Base-by-base conservation (phyloP, 2,113 vertebrate species). In the Struthidea cinerea region DNA sequence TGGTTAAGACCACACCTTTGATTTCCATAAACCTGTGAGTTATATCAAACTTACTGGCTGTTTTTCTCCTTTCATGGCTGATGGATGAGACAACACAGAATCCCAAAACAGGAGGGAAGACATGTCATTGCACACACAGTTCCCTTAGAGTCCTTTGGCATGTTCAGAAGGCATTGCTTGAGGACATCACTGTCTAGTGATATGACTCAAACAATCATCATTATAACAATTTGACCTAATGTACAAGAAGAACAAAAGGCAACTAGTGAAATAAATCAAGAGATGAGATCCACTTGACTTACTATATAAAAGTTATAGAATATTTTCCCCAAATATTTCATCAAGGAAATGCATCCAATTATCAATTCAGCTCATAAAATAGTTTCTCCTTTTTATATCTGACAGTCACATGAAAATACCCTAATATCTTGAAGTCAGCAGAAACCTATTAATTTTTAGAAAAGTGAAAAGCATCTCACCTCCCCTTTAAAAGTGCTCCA, bases 51-150 rank as follows among this genome's bases (percentile, higher is more conserved):
- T 10, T 49, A 18, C 13, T 70, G 30, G 3, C 1, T 32, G 0
- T 15, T 53, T 49, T 68, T 55, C 39, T 14, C 18, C 3, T 49
- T 55, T 57, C 21, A 23, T 26, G n/a, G 5, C 5, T 63, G 11
- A 63, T 20, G 24, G 4, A 67, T 75, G 30, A 57, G 21, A 84
- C 68, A 52, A 28, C 2, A 32, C 10, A 80, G 57, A 80, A 76
- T 47, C 15, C 7, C 26, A 75, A 37, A 82, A 35, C 0, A 41
- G 33, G 7, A 79, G 23, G n/a, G 47, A 76, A 67, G 17, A 47
- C 2, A 30, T 35, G 11, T 4, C 13, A n/a, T 5, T 57, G 42
- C 17, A 47, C 10, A 37, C 8, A 32, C 4, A 14, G 2, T 4
- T 93, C 16, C 49, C 35, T 39, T 22, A 27, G 53, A 47, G 18